These are phyloP conservation scores for Carcharodon carcharias DNA, from an alignment of 2,797 vertebrate genomes.

Conservation along the genomic window DNA sequence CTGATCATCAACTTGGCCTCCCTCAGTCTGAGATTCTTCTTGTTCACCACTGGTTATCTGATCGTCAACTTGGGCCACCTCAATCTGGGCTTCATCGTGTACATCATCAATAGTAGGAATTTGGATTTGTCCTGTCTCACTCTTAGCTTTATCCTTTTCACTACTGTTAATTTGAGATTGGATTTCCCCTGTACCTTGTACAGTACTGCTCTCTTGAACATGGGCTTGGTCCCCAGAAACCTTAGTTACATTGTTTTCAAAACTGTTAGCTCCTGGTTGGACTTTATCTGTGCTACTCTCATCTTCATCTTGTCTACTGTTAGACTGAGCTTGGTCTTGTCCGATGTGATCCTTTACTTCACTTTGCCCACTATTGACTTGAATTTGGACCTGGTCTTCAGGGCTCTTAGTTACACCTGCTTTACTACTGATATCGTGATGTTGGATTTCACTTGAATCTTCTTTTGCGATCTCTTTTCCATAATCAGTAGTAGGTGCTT, in stretches of 20 bases:
- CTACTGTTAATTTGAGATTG: not conserved
- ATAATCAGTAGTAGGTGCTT: not conserved
- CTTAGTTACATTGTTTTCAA: not conserved
- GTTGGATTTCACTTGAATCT: not conserved
- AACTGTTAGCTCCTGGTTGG: not conserved
- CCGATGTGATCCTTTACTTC: not conserved
- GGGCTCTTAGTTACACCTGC: not conserved
- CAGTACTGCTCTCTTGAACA: not conserved
- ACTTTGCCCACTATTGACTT: too few species aligned
- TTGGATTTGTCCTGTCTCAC: not conserved
- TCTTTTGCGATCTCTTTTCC: not conserved
- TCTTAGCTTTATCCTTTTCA: not conserved
- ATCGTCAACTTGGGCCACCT: not conserved
- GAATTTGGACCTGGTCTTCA: not conserved
- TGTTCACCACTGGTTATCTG: not conserved
- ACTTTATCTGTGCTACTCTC: not conserved
- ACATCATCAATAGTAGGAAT: not conserved
- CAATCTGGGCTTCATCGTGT: not conserved
- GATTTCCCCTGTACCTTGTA: not conserved
- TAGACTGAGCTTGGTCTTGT: not conserved
- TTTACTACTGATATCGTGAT: not conserved
- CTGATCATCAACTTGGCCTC: not conserved
- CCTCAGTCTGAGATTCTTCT: too few species aligned
- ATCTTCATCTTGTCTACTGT: not conserved
- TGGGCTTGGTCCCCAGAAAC: not conserved